Base-by-base conservation (phyloP, 2,888 invertebrate species). In the Lithophane socia region DNA sequence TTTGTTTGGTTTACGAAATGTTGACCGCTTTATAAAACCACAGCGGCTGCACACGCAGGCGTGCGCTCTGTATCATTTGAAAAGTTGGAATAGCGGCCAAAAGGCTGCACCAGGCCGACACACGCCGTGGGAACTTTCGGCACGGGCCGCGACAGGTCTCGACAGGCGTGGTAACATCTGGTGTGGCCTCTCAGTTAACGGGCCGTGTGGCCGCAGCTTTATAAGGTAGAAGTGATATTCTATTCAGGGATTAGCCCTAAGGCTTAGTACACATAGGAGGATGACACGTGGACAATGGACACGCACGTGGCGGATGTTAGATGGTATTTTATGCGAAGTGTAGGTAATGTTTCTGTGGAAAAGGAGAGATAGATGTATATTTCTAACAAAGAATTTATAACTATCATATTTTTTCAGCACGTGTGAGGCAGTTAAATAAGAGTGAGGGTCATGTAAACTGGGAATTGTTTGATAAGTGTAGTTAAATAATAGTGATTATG, bases 161-260 rank as follows among this genome's bases (percentile, higher is more conserved):
- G 13, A 4, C 49, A 16, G 49, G 49, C 49, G 9, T 52, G 52
- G 18, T 2, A 49, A 52, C 18, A 16, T 49, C 16, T 52, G 18
- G 7, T 18, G 2, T 1, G 2, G 7, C 18, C 18, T 52, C 18
- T 52, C 18, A 18, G 18, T 18, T 52, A 52, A 18, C 52, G 18
- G 52, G 21, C 52, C 18, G 21, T 18, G 52, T 18, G 52, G 9
- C 21, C 52, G 3, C 21, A 52, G 8, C 18, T 49, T 72, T 71
- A 74, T 71, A 83, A 60, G 68, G 67, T 60, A 68, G 63, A 72
- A 72, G 56, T 44, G 29, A 82, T 75, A 75, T 80, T 65, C 37
- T 52, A 61, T 75, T 66, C 29, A 67, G 61, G 70, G 74, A 79
- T 82, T 83, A 83, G 42, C 24, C 60, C 12, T 83, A 79, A 83